phyloP scores from a whole-genome alignment of 2,888 invertebrate species.

The Caenorhabditis uteleia region DNA sequence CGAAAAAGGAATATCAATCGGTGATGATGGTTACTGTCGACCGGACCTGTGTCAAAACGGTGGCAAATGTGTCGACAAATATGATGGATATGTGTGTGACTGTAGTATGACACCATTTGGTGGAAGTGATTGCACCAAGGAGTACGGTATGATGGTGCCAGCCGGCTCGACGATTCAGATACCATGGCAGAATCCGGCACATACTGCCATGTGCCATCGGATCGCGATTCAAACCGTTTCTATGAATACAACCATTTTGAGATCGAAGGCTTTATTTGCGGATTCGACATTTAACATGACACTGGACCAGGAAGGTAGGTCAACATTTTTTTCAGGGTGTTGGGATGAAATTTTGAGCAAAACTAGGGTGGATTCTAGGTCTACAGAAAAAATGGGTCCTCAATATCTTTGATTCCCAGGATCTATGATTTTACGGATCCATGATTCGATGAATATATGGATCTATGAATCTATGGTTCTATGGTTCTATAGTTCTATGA shows the following conservation, averaged over 20 bases:
- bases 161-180: conserved; percentile 60
- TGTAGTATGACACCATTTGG: conserved; percentile 65
- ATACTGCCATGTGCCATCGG: conserved; percentile 63
- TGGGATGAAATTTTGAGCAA: no score
- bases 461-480: no score
- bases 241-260: conserved; percentile 52
- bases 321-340: no score
- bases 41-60: conserved; percentile 58
- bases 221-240: conserved; percentile 56
- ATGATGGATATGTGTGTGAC: conserved; percentile 65
- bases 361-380: no score
- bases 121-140: conserved; percentile 63
- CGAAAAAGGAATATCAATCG: conserved; percentile 43
- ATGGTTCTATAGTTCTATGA: no score
- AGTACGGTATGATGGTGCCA: conserved; percentile 67
- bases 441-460: no score
- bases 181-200: conserved; percentile 68
- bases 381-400: no score
- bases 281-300: conserved; percentile 65
- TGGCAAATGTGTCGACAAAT: conserved; percentile 62
- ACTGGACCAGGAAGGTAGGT: conserved; percentile 53
- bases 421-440: no score
- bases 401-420: no score
- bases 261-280: conserved; percentile 61
- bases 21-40: conserved; percentile 59